phyloP scores from a whole-genome alignment of 1,140 invertebrate species.

The Diplogasteroides magnus region DNA sequence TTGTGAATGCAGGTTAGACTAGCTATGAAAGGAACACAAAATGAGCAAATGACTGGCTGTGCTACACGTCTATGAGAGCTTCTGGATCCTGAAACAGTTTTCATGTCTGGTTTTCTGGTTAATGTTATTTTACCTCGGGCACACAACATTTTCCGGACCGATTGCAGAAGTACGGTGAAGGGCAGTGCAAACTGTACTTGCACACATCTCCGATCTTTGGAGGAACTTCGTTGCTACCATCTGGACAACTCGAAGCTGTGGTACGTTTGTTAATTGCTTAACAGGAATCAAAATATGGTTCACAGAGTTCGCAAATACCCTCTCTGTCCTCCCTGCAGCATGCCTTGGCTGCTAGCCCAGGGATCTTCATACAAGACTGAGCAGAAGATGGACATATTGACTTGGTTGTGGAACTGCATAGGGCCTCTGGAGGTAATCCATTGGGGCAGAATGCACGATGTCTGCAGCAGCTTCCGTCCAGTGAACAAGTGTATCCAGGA shows the following conservation, averaged over 20 bases:
- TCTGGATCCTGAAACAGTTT: no score
- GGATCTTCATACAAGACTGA: slow-evolving; percentile 7
- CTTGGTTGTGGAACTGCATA: slow-evolving; percentile 14
- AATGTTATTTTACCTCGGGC: no score
- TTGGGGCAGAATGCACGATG: slow-evolving; percentile 18
- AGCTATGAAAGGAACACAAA: no score
- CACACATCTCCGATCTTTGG: slow-evolving; percentile 19
- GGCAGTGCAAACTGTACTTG: slow-evolving; percentile 25
- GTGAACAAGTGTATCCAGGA: slow-evolving; percentile 24
- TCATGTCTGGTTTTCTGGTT: no score
- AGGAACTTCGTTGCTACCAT: slow-evolving; percentile 18
- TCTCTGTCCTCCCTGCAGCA: no score
- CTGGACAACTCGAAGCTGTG: slow-evolving; percentile 5
- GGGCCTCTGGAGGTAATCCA: slow-evolving; percentile 19
- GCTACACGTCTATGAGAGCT: no score
- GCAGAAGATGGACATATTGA: slow-evolving; percentile 3
- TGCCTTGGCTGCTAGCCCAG: slow-evolving; percentile 7
- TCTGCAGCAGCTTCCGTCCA: slow-evolving; percentile 25
- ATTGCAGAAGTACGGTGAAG: slow-evolving; percentile 28
- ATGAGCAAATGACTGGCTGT: no score
- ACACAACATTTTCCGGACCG: slow-evolving; percentile 20
- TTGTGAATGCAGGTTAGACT: no score
- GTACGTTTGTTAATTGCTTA: neutral
- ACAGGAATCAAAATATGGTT: no score
- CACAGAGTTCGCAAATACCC: neutral